phyloP scores from a whole-genome alignment of 2,113 vertebrate species.

The Tiliqua scincoides region DNA sequence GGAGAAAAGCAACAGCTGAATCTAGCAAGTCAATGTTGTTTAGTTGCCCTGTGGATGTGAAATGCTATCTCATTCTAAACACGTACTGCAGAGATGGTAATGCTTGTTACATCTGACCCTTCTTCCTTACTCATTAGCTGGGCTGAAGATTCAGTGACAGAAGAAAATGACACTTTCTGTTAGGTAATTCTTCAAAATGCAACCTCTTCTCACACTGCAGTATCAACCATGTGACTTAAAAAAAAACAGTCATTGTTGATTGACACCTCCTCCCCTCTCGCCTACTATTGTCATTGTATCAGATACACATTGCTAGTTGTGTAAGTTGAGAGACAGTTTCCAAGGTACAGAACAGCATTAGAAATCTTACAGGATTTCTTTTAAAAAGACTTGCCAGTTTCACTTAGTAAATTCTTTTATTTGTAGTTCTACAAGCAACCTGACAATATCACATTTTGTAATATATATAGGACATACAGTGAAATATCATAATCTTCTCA shows the following conservation, averaged over 20 bases:
- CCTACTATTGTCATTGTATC: not conserved
- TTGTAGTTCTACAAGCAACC: not conserved
- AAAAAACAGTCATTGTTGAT: not conserved
- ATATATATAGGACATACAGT: not conserved
- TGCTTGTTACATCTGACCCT: not conserved
- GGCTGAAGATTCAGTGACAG: not conserved
- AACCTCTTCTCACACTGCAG: not conserved
- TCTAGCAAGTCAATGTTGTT: not conserved
- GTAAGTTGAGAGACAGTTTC: not conserved
- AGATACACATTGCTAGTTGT: rapidly evolving
- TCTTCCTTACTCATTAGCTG: not conserved
- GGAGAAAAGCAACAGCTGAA: not conserved
- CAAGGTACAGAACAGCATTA: rapidly evolving
- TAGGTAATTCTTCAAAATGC: not conserved
- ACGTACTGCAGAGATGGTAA: not conserved
- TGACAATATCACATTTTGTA: not conserved
- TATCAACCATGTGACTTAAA: not conserved
- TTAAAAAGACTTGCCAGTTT: not conserved
- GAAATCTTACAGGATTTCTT: not conserved
- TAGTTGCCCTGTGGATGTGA: not conserved
- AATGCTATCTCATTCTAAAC: not conserved
- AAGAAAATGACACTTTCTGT: not conserved
- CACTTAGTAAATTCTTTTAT: not conserved
- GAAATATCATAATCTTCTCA: not conserved
- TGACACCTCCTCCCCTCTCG: not conserved